A percentile compares a stretch with the other conserved stretches of the same genome.
These are phyloP conservation scores for Hypanus sabinus DNA, from an alignment of 2,113 vertebrate genomes.

Conservation along the genomic window DNA sequence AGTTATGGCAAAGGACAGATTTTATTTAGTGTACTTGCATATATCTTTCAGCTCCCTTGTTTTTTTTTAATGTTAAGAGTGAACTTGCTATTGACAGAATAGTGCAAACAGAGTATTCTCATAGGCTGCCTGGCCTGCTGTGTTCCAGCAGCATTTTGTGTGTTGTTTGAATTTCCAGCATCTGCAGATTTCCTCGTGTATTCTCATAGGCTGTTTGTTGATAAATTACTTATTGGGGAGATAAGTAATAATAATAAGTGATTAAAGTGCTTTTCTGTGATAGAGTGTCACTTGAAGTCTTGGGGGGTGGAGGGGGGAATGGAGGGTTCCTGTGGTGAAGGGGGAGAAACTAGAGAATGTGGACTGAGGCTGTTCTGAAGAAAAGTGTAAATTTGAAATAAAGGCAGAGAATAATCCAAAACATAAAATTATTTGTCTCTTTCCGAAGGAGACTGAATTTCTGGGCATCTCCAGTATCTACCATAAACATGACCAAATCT, in stretches of 20 bases:
- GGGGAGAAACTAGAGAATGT: not conserved
- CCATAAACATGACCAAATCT: too few relatives aligned
- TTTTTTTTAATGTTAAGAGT: constrained; percentile 69
- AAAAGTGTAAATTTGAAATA: not conserved
- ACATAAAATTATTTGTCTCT: not conserved
- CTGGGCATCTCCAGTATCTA: not conserved
- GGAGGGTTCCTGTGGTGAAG: not conserved
- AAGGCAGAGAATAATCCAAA: not conserved
- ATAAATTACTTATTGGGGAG: constrained; percentile 67
- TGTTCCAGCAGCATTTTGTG: too few relatives aligned
- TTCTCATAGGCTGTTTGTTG: constrained; percentile 62
- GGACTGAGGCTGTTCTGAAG: not conserved
- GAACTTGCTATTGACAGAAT: constrained; percentile 70
- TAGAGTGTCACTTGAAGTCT: constrained; percentile 41
- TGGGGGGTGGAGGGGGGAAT: not conserved
- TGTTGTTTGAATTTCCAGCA: too few relatives aligned
- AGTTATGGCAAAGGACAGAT: constrained; percentile 60
- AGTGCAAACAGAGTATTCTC: constrained; percentile 62
- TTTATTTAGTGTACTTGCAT: constrained; percentile 52
- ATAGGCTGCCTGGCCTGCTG: too few relatives aligned
- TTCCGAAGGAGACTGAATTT: not conserved
- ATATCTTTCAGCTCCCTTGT: constrained; percentile 53
- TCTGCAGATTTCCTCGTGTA: too few relatives aligned
- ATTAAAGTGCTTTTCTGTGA: constrained; percentile 56
- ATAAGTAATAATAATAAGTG: constrained; percentile 80